Base-by-base conservation (phyloP, 1,140 invertebrate genomes). In the Dysdera silvatica region DNA sequence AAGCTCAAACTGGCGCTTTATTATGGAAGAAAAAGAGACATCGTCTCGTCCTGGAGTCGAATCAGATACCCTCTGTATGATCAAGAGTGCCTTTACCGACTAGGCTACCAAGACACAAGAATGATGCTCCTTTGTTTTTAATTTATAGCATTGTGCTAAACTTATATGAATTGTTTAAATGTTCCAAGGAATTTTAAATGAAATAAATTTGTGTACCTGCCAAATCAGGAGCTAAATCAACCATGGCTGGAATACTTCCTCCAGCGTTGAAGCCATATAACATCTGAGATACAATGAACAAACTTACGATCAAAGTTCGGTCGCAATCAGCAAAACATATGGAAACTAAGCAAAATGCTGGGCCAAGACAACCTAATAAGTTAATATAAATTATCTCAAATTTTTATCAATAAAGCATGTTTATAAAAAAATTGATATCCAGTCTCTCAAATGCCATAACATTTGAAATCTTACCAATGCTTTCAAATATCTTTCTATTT, bases 211-310 rank as follows among this genome's bases (percentile, higher is more conserved):
- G n/a, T n/a, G n/a, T n/a, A 16, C 48, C 48, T n/a, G 48, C 48
- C 5, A 51, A 51, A 7, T 51, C 48, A 5, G 48, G 48, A 51
- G 48, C 48, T n/a, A 51, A 20, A 33, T 51, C 48, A 6, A 51
- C 31, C 4, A 29, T 28, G 14, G 48, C 26, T 29, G 48, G 48
- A 40, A 24, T 29, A 24, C 48, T 51, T 5, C 48, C 48, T 28
- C 48, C 48, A 1, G 48, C 3, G 18, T 28, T 51, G 48, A 51
- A 51, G 16, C 48, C 48, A 16, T n/a, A 51, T 14, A 51, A 33
- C 5, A 33, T n/a, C 5, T 20, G 26, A 12, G 16, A 16, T n/a
- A 24, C 48, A 33, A 23, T n/a, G 4, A 51, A 8, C 4, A 51
- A n/a, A 51, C 1, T 33, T 28, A 51, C 26, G 5, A 51, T 33